These are phyloP conservation scores for Pammene aurita DNA, from an alignment of 2,888 invertebrate genomes.

Conservation along the genomic window DNA sequence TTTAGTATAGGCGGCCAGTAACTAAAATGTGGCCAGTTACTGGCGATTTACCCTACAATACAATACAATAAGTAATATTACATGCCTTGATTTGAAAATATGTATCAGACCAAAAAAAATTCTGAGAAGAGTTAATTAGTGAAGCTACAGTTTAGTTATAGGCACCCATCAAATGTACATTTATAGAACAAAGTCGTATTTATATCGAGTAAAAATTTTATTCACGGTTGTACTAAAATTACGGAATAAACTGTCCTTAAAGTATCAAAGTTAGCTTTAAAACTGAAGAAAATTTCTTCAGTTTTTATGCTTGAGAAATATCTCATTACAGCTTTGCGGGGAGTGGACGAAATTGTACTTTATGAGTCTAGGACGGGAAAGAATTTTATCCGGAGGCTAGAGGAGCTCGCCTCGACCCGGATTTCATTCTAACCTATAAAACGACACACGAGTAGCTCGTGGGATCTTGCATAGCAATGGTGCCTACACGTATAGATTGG, in stretches of 20 bases:
- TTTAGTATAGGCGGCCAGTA: no score
- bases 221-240: not conserved
- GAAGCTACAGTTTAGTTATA: no score
- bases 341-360: constrained; percentile 15
- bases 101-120: no score
- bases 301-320: constrained; percentile 19
- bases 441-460: not conserved
- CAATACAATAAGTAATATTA: no score
- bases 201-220: not conserved
- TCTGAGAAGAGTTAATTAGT: no score
- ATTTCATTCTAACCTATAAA: not conserved
- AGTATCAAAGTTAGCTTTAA: constrained; percentile 8
- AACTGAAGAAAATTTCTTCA: constrained; percentile 14
- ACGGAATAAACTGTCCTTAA: constrained; percentile 14
- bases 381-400: constrained; percentile 1
- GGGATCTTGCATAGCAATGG: no score
- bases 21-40: no score
- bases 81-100: no score
- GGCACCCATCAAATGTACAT: no score
- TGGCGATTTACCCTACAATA: no score
- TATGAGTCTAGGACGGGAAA: not conserved
- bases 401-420: not conserved
- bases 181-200: no score
- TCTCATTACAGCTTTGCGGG: constrained; percentile 15
- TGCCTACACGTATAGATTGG: not conserved